A percentile compares a stretch with the other conserved stretches of the same genome.
Evolutionary conservation across 1,140 invertebrate species (phyloP).

Genomic region (Steinernema khuongi): DNA sequence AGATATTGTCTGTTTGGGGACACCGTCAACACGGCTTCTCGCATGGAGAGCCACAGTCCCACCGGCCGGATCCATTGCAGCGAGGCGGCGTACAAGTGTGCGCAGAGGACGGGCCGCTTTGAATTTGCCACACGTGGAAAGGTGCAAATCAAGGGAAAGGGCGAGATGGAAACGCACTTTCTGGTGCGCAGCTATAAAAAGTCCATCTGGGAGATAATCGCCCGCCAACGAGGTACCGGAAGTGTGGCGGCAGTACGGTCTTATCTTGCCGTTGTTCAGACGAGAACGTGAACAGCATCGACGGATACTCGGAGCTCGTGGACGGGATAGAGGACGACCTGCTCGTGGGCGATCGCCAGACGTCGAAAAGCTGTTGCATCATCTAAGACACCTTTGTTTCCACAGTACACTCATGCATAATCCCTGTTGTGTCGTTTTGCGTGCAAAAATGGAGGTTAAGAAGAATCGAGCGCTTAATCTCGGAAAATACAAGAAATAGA

Average conservation of each 20-base stretch:
- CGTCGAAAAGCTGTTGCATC: background rate
- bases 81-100: constrained; percentile 43
- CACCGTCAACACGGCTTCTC: constrained; percentile 65
- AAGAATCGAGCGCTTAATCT: too few relatives aligned
- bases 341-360: background rate
- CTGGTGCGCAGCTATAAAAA: constrained; percentile 45
- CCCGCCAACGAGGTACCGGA: constrained; percentile 36
- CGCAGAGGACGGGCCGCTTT: constrained; percentile 51
- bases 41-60: constrained; percentile 57
- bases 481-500: constrained; percentile 1
- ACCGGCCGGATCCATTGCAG: constrained; percentile 54
- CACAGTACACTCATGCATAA: too few relatives aligned
- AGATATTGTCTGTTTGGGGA: constrained; percentile 71
- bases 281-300: constrained; percentile 51
- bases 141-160: constrained; percentile 57
- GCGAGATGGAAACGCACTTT: constrained; percentile 55
- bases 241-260: background rate
- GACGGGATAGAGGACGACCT: constrained; percentile 41
- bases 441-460: too few relatives aligned
- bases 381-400: too few relatives aligned
- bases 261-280: constrained; percentile 36
- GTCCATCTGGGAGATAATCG: constrained; percentile 57
- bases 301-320: constrained; percentile 52
- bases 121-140: constrained; percentile 53
- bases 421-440: too few relatives aligned